Evolutionary conservation across 1,140 invertebrate species (phyloP), one percentile per base, ranked within the genome.

Genomic region (Zaprionus kolodkinae): DNA sequence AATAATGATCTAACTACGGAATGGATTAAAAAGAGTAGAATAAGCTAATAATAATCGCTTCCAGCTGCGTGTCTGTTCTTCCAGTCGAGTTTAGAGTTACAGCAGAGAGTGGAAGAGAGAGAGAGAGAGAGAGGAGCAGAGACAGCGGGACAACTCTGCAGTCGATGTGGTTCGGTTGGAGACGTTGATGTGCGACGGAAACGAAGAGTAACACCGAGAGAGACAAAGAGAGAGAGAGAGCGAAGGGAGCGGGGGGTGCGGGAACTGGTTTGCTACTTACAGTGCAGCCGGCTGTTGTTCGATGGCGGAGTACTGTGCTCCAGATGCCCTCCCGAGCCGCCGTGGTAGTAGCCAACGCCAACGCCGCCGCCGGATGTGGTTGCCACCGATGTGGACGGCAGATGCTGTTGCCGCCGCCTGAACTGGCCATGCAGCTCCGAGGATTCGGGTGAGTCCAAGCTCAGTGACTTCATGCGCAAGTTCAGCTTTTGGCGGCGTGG

Each of bases 391-490:
- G 52, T 25, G 13, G 76, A 76, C 21, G 91, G 92, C 65, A 91
- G 78, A 54, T 88, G 92, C 70, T 93, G 92, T 69, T 93, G 91
- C 9, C 95, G 94, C 13, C 96, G 94, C 84, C 97, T 94, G 80
- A 97, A 93, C 93, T 96, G 96, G 48, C 95, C 94, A 85, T 97
- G 96, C 63, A 93, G 73, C 93, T 98, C 97, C 17, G 97, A 96
- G 65, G 97, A 97, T 93, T 99, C 98, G 21, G 98, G 97, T 11
- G 97, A 98, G 93, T 99, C 98, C 94, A 99, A 93, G 45, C 98
- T 99, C 81, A 99, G 95, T 92, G 97, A 98, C 95, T 99, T 99
- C 98, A 99, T 99, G 86, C 98, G 95, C 93, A 99, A 95, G 94
- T 98, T 99, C 93, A 99, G 94, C 94, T 98, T 97, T 94, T 98